Evolutionary conservation across 1,140 invertebrate genomes (phyloP).

Genomic region (Drosophila erecta): DNA sequence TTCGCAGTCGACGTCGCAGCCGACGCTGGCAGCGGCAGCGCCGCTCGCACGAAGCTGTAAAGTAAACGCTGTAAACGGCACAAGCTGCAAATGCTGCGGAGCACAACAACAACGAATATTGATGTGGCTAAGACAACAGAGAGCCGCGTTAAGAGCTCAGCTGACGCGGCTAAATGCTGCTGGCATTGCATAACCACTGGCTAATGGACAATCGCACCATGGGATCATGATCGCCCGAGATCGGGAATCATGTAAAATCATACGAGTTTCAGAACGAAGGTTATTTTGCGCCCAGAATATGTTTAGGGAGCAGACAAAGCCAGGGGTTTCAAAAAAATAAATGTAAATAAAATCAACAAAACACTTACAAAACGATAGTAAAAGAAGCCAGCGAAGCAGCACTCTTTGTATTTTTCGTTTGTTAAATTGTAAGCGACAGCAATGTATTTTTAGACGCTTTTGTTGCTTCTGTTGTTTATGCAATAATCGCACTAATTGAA

Average conservation of each 20-base stretch:
- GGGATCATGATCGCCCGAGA: slow-evolving; percentile 19
- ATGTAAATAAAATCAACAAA: slow-evolving; percentile 6
- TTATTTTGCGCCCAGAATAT: too few species aligned
- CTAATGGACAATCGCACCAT: slow-evolving; percentile 39
- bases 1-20: slow-evolving; percentile 4
- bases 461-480: slow-evolving; percentile 46
- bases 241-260: not conserved
- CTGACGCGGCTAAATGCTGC: slow-evolving; percentile 29
- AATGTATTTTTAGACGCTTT: slow-evolving; percentile 20
- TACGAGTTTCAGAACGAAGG: too few species aligned
- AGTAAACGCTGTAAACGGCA: slow-evolving; percentile 63
- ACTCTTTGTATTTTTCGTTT: not conserved
- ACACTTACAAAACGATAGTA: slow-evolving; percentile 26
- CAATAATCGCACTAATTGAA: slow-evolving; percentile 52
- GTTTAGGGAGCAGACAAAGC: too few species aligned
- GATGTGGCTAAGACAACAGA: not conserved
- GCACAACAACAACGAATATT: slow-evolving; percentile 1
- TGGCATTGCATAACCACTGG: slow-evolving; percentile 32
- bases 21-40: slow-evolving; percentile 5
- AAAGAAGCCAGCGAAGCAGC: slow-evolving; percentile 19
- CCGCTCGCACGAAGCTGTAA: slow-evolving; percentile 19
- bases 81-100: slow-evolving; percentile 67
- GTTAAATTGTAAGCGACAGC: slow-evolving; percentile 18
- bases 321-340: too few species aligned
- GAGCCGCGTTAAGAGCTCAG: slow-evolving; percentile 29